Conservation (phyloP, 1,140 invertebrate species). For the Halyomorpha halys region DNA sequence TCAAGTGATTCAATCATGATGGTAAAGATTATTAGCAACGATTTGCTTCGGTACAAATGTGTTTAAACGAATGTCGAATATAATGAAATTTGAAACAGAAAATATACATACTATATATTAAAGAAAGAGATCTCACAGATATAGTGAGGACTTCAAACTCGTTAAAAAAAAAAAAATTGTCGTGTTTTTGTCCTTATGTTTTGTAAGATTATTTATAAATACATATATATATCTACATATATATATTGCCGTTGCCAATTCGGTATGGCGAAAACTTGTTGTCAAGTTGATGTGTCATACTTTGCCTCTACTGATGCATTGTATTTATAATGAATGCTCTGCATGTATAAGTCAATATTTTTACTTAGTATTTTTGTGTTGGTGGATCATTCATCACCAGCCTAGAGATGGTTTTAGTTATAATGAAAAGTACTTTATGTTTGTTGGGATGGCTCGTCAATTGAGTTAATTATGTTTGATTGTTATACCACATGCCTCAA, state of each 20-base stretch:
- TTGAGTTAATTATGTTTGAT: neutral
- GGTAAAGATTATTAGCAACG: slow-evolving; percentile 9
- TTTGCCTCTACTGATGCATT: slow-evolving; percentile 12
- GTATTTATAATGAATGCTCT: slow-evolving; percentile 8
- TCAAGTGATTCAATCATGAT: neutral
- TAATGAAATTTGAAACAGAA: slow-evolving; percentile 6
- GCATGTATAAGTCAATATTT: slow-evolving; percentile 12
- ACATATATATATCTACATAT: neutral
- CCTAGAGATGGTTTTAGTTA: slow-evolving; percentile 9
- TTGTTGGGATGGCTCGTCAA: slow-evolving; percentile 12
- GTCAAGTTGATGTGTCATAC: slow-evolving; percentile 8
- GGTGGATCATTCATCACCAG: neutral
- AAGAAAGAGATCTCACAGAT: neutral
- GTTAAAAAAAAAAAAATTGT: neutral
- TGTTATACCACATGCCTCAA: neutral
- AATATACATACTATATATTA: neutral
- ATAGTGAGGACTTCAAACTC: slow-evolving; percentile 6
- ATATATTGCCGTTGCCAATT: slow-evolving; percentile 6
- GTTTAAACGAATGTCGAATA: slow-evolving; percentile 9
- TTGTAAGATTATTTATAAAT: neutral
- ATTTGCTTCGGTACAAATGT: slow-evolving; percentile 15
- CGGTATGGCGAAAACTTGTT: slow-evolving; percentile 1
- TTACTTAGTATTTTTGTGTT: neutral
- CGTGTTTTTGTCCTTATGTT: neutral
- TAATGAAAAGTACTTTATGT: slow-evolving; percentile 14